Percentiles rank a stretch among this genome's conserved stretches.
These are phyloP conservation scores for Synergus umbraculus DNA, from an alignment of 2,888 invertebrate species.

Conservation along the genomic window DNA sequence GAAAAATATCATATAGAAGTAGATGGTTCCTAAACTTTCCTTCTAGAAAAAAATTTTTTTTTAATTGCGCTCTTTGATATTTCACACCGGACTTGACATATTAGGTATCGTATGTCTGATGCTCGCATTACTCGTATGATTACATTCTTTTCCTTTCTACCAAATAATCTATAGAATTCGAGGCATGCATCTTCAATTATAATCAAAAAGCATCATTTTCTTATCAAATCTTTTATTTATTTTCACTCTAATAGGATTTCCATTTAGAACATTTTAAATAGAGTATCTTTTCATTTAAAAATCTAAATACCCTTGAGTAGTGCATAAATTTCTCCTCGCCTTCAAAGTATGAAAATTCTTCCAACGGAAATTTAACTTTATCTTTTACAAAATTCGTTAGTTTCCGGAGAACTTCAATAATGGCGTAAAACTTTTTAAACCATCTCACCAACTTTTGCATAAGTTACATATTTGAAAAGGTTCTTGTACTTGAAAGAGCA, in stretches of 20 bases:
- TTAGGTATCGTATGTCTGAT: background rate
- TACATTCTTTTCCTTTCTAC: background rate
- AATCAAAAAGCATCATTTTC: no score
- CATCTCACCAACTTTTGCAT: constrained; percentile 7
- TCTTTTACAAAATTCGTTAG: constrained; percentile 30
- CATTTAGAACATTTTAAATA: no score
- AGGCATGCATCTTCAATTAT: background rate
- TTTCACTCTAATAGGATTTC: no score
- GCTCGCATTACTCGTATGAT: background rate
- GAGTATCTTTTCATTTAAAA: no score
- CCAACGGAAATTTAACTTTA: constrained; percentile 1
- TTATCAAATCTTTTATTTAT: no score
- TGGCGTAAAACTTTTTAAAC: constrained; percentile 14
- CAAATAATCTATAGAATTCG: background rate
- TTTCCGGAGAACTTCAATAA: constrained; percentile 21
- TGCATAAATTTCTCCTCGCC: constrained; percentile 19
- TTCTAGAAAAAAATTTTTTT: background rate
- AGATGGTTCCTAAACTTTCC: background rate
- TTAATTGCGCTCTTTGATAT: background rate
- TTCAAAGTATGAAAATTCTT: constrained; percentile 19
- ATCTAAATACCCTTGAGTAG: background rate
- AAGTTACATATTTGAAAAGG: constrained; percentile 1
- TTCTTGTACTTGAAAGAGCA: background rate
- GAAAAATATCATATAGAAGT: no score
- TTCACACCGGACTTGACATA: no score